Evolutionary conservation across 2,113 vertebrate genomes (phyloP).

Genomic region (Pantherophis guttatus): DNA sequence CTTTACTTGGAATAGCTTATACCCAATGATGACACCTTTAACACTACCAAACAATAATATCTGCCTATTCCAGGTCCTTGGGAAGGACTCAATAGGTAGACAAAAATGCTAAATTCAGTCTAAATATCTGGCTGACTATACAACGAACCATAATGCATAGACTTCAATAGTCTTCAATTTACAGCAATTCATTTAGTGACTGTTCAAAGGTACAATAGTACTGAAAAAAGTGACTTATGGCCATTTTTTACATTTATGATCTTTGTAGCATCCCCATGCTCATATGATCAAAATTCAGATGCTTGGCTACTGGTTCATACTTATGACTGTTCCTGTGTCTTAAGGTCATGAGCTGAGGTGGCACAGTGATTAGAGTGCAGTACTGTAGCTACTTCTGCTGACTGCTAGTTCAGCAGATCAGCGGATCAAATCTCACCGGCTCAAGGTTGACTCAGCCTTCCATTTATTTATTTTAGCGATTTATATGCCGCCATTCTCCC

Average conservation of each 20-base stretch:
- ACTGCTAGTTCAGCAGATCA: too few relatives aligned
- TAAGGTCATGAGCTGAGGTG: background rate
- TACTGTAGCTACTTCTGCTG: too few relatives aligned
- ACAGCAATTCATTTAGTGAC: background rate
- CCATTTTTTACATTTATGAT: background rate
- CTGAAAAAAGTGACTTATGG: background rate
- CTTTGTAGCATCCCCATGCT: background rate
- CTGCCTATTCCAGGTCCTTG: background rate
- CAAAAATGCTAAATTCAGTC: background rate
- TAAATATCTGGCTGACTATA: background rate
- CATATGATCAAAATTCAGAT: background rate
- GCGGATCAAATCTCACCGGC: too few relatives aligned
- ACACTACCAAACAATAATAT: background rate
- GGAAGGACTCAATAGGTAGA: background rate
- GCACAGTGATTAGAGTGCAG: too few relatives aligned
- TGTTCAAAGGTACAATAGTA: background rate
- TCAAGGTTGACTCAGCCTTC: too few relatives aligned
- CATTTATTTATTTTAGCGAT: too few relatives aligned
- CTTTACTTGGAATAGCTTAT: background rate
- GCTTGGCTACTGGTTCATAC: background rate
- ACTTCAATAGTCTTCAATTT: background rate
- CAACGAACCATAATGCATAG: background rate
- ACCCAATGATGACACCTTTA: background rate
- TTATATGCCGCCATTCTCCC: too few relatives aligned
- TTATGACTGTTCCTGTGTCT: background rate